Base-by-base conservation (phyloP, 2,113 vertebrate species). In the Forbesichthys agassizii region DNA sequence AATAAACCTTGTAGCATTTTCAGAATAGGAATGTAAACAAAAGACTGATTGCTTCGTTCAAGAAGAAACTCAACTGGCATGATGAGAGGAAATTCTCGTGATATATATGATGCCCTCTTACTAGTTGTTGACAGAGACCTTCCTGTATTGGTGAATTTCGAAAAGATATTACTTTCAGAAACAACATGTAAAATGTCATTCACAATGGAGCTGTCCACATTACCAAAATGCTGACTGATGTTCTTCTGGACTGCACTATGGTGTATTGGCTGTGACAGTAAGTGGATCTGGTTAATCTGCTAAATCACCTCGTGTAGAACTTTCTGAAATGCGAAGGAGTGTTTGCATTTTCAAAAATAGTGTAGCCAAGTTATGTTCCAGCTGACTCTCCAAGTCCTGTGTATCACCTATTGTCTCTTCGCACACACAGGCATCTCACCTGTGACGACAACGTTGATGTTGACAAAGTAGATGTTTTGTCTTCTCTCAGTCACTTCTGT, bases 321-420 rank as follows among this genome's bases (percentile, higher is more conserved):
- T 68, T 68, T 57, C 42, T 13, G 65, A 57, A 10, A 49, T 49
- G 48, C 3, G 48, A 1, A 49, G 48, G 48, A 49, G 3, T 48
- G 57, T 57, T 51, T 74, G 61, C 77, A 74, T 63, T 62, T 66
- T 62, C 48, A 66, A 48, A 12, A 27, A 76, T 27, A 76, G 20
- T n/a, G 48, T 3, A 33, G 33, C 66, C 46, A 58, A 14, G 33
- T 58, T 55, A 56, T 13, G 18, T 16, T 66, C 49, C 64, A 66
- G 33, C 64, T 66, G n/a, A 48, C 3, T 63, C 11, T 51, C 62
- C 20, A 64, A 64, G 14, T 66, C 1, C 49, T 53, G 51, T 66
- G 7, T 54, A 4, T 66, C 48, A 65, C 13, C 49, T 52, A 53
- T 20, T 53, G 10, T 20, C 20, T 20, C 20, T 20, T 20, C 20